Conservation (phyloP, 2,113 vertebrate genomes). For the Poicephalus meyeri region DNA sequence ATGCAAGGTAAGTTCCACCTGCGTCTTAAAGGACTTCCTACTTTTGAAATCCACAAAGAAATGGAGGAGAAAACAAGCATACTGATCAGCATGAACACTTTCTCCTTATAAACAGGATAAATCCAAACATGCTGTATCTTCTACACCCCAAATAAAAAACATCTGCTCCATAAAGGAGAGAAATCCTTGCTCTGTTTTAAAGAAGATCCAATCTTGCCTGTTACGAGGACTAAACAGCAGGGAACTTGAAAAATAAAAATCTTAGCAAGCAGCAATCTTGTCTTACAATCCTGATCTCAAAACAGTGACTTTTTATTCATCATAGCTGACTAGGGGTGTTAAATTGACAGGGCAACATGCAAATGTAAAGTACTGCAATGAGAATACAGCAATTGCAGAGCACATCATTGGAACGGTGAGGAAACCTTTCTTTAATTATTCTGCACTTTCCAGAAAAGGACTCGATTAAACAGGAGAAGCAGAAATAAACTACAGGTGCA, state of each 20-base stretch:
- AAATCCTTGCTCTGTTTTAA: neutral
- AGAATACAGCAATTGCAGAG: neutral
- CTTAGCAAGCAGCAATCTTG: neutral
- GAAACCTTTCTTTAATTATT: neutral
- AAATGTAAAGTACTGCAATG: neutral
- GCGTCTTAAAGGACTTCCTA: neutral
- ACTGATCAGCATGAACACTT: neutral
- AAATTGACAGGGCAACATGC: neutral
- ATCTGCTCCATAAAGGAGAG: neutral
- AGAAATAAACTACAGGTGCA: neutral
- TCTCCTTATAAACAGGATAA: neutral
- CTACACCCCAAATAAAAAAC: neutral
- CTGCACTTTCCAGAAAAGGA: neutral
- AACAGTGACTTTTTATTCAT: neutral
- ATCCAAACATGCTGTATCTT: neutral
- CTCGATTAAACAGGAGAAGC: neutral
- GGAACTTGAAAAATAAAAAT: neutral
- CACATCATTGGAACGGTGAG: neutral
- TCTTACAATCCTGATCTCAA: neutral
- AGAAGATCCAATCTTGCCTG: neutral
- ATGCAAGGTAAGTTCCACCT: neutral
- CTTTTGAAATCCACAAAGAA: neutral
- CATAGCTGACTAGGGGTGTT: neutral
- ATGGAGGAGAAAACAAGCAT: neutral
- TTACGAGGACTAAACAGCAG: neutral